Percentiles rank a stretch among this genome's conserved stretches.
Conservation (phyloP, 2,113 vertebrate species). For the Ammodytes dubius region DNA sequence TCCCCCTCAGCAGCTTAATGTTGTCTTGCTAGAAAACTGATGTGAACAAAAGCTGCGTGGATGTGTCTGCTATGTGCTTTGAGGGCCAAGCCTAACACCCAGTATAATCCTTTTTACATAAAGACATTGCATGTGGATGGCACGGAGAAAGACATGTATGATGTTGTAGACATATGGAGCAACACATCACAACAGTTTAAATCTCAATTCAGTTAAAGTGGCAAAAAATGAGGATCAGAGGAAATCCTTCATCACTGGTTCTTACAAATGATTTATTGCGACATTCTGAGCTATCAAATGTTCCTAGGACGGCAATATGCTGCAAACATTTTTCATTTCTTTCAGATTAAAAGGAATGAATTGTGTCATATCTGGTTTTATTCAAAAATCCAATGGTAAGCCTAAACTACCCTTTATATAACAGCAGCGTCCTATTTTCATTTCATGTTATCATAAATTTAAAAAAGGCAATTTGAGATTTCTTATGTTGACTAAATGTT, state of each 20-base stretch:
- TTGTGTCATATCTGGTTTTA: neutral
- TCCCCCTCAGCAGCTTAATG: conserved; percentile 10
- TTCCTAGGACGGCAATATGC: neutral
- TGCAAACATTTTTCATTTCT: neutral
- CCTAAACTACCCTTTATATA: neutral
- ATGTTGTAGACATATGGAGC: conserved; percentile 12
- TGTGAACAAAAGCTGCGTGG: conserved; percentile 57
- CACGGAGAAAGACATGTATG: conserved; percentile 23
- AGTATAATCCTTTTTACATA: conserved; percentile 73
- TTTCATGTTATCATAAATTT: neutral
- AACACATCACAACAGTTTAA: neutral
- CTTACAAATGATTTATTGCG: neutral
- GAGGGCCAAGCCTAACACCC: conserved; percentile 66
- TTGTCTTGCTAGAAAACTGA: conserved; percentile 34
- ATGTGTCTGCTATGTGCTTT: conserved; percentile 67
- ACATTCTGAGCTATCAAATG: neutral
- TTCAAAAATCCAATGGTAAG: neutral
- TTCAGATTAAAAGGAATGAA: neutral
- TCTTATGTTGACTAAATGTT: neutral
- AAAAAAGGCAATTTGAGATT: neutral
- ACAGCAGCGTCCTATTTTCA: neutral
- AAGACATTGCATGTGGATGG: conserved; percentile 64
- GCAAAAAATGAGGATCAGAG: neutral
- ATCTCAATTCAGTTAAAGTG: conserved; percentile 6
- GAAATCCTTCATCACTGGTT: neutral